Base-by-base conservation (phyloP, 2,113 vertebrate genomes). In the Dicrurus megarhynchus region DNA sequence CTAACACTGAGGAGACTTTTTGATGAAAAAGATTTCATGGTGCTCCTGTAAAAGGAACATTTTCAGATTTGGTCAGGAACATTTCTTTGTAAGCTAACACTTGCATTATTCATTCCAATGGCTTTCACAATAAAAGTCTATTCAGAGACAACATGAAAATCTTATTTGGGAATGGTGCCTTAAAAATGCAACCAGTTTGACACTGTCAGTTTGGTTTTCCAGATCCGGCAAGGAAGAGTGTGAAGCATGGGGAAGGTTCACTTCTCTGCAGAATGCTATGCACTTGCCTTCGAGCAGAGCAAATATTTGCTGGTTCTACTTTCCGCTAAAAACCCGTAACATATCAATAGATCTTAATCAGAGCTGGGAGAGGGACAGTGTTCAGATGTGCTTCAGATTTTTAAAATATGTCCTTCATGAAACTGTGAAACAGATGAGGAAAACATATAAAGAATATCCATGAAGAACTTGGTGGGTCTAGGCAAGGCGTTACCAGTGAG, bases 81-180 rank as follows among this genome's bases (percentile, higher is more conserved):
- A 47, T 75, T 85, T 94, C 68, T 87, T 87, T 88, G 82, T 64
- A 94, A 92, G 82, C 42, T 83, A 95, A 77, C 46, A 73, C 73
- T 95, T 87, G 80, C 19, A 47, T 95, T 91, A 96, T 70, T 92
- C 82, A 94, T 81, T 91, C 35, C 53, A 69, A 84, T 77, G 49
- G 60, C 49, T 84, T 94, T 94, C 59, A 65, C 46, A 82, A 94
- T 87, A 84, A 69, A 90, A 86, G 75, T 49, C 64, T 80, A 86
- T 95, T 88, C 69, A 91, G 53, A 92, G 41, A 64, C 50, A 95
- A 87, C 35, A 69, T 7, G 17, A 90, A 87, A 92, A 88, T 93
- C 87, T 55, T 89, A 63, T 10, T n/a, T n/a, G 32, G 49, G 83
- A 92, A 71, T 18, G 32, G 56, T 19, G 21, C 41, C 73, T 86